Evolutionary conservation across 1,140 invertebrate species (phyloP), one percentile per base, ranked within the genome.

Genomic region (Geopemphigus sp.): DNA sequence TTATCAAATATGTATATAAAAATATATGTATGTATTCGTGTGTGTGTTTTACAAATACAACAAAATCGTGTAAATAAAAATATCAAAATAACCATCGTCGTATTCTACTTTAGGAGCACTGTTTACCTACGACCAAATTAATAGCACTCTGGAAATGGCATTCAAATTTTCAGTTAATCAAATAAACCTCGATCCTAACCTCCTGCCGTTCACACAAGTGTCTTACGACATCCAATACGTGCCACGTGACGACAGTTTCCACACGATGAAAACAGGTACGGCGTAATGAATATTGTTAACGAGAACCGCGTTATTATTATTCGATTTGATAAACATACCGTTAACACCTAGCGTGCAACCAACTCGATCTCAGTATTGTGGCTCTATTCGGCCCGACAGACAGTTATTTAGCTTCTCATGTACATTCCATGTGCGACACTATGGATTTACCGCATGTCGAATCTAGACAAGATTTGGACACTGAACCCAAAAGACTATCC

Each of bases 371-470:
- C 80, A 90, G 90, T 29, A 89, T 90, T 5, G 87, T 88, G 81
- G 90, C 90, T 19, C 86, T 92, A 72, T 91, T 92, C 84, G 91
- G 91, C 12, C 91, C 91, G 11, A 87, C 87, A 24, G 88, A 91
- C 83, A 86, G 88, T 4, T 85, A 88, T 29, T 85, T 92, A 26
- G 90, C 90, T 24, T 87, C 88, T 80, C 90, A 91, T 86, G 89
- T 92, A 39, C 90, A 91, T 83, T 91, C 90, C 72, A 88, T 92
- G 82, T 91, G 90, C 84, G 89, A 91, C 84, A 89, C 90, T 54
- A 84, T 92, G 82, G 90, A 92, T 85, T 90, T 92, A 83, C 91
- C 91, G 61, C 91, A 92, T 84, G 85, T 92, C 82, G 90, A 92
- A 84, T 87, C 89, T 81, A 87, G 90, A 84, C 84, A 89, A 84